Evolutionary conservation across 2,888 invertebrate species (phyloP).

Genomic region (Muscina levida): DNA sequence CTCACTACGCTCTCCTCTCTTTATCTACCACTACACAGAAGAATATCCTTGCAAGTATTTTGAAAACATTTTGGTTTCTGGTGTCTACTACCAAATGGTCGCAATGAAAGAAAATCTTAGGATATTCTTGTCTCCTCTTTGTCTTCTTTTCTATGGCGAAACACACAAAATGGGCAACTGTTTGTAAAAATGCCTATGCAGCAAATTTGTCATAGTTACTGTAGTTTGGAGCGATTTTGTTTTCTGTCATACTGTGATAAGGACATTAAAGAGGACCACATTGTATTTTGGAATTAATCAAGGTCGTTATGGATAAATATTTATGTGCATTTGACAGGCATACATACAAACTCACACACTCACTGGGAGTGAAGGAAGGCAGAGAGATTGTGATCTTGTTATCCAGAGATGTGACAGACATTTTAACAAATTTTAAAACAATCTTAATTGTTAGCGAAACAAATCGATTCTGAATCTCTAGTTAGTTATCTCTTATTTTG

Average conservation of each 20-base stretch:
- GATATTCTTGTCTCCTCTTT: background rate
- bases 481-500: conserved; percentile 24
- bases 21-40: conserved; percentile 22
- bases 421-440: conserved; percentile 14
- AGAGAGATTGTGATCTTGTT: too few species aligned
- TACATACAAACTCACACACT: background rate
- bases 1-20: background rate
- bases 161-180: conserved; percentile 54
- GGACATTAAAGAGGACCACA: conserved; percentile 58
- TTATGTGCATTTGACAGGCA: conserved; percentile 22
- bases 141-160: conserved; percentile 37
- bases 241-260: conserved; percentile 48
- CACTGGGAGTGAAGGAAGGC: background rate
- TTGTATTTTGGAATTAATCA: conserved; percentile 51
- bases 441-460: conserved; percentile 50
- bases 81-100: conserved; percentile 66
- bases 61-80: conserved; percentile 67
- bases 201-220: conserved; percentile 62
- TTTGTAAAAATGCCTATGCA: conserved; percentile 38
- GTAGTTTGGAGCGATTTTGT: conserved; percentile 23
- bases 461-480: conserved; percentile 41
- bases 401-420: background rate
- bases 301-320: conserved; percentile 60
- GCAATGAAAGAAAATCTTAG: conserved; percentile 39
- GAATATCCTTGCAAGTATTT: conserved; percentile 46